phyloP scores from a whole-genome alignment of 1,140 invertebrate genomes.

The Cyclargus thomasi region DNA sequence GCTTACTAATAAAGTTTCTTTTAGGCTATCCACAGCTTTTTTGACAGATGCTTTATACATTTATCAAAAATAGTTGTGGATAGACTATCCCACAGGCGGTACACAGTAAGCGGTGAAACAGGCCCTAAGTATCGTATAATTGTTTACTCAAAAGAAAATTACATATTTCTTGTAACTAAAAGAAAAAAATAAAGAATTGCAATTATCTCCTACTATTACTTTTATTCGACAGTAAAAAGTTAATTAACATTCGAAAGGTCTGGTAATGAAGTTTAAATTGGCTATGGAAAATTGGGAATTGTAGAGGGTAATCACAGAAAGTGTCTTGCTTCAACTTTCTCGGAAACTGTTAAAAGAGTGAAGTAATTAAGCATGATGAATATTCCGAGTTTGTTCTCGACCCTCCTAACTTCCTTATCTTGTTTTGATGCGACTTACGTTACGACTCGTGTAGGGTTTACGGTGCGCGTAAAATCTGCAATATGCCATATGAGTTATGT shows the following conservation, averaged over 20 bases:
- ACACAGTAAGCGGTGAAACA: too few species aligned
- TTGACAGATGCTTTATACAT: too few species aligned
- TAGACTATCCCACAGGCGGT: too few species aligned
- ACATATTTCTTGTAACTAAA: not conserved
- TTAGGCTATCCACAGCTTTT: too few species aligned
- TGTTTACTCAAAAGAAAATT: not conserved
- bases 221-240: constrained; percentile 6
- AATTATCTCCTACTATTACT: not conserved
- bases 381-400: constrained; percentile 56
- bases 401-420: constrained; percentile 49
- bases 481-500: not conserved
- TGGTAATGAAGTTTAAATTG: constrained; percentile 17
- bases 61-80: too few species aligned
- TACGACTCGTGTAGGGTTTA: constrained; percentile 12
- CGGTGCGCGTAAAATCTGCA: not conserved
- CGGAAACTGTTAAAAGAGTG: constrained; percentile 54
- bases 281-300: constrained; percentile 22
- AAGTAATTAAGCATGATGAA: constrained; percentile 63
- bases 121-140: not conserved
- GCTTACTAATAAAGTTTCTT: too few species aligned
- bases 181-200: not conserved
- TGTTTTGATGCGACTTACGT: constrained; percentile 20
- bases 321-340: constrained; percentile 42
- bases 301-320: constrained; percentile 41
- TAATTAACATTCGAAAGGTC: constrained; percentile 4